Conservation (phyloP, 2,888 invertebrate species). For the Peribatodes rhomboidaria region DNA sequence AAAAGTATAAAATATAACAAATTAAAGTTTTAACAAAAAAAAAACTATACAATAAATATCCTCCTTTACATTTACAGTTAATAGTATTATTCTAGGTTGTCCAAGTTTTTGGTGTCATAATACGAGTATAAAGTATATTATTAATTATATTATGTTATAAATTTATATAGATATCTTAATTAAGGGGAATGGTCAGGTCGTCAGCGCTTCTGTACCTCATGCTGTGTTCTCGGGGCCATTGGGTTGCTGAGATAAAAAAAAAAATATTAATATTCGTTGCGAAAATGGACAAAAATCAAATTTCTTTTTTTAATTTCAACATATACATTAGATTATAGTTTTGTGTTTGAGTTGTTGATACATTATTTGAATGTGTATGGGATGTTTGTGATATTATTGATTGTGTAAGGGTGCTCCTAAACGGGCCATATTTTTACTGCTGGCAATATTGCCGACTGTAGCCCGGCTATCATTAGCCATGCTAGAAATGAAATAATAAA, state of each 20-base stretch:
- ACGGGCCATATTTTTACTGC: no score
- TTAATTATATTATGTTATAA: neutral
- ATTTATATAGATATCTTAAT: conserved; percentile 33
- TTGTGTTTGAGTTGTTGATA: no score
- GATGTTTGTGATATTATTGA: no score
- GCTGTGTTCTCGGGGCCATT: conserved; percentile 84
- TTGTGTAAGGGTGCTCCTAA: no score
- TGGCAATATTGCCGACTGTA: no score
- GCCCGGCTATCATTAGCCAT: no score
- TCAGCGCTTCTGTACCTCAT: conserved; percentile 81
- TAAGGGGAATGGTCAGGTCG: conserved; percentile 62
- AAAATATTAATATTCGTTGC: conserved; percentile 8
- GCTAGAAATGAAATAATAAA: no score
- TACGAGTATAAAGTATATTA: conserved; percentile 5
- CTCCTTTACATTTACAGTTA: neutral
- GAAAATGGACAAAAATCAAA: neutral
- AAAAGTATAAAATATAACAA: no score
- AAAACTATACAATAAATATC: neutral
- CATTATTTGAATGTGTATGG: no score
- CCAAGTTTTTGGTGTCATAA: conserved; percentile 30
- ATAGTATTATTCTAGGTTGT: conserved; percentile 17
- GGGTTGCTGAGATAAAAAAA: conserved; percentile 72
- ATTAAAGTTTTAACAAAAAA: no score
- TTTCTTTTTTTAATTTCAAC: no score
- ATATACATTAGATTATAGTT: no score